phyloP scores from a whole-genome alignment of 2,113 vertebrate genomes.

The Ornithorhynchus anatinus region DNA sequence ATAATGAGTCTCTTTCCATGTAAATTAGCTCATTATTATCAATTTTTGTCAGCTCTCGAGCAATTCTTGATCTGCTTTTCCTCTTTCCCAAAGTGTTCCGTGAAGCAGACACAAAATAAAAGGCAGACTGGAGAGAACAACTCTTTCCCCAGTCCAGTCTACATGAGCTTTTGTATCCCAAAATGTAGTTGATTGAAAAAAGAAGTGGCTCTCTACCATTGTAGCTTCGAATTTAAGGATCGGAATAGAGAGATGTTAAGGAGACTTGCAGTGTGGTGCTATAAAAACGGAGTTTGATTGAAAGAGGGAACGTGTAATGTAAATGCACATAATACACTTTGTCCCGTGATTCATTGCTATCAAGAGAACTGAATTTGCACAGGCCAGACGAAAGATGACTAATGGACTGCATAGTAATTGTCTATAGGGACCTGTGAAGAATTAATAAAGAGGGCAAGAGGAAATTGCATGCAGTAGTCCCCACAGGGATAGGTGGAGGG shows the following conservation, averaged over 20 bases:
- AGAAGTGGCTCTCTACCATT: neutral
- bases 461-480: slow-evolving; percentile 1
- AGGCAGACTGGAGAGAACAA: neutral
- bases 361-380: slow-evolving; percentile 46
- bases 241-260: slow-evolving; percentile 48
- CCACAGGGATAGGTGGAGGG: neutral
- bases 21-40: slow-evolving; percentile 27
- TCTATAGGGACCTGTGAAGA: slow-evolving; percentile 43
- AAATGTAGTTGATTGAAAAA: neutral
- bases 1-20: neutral
- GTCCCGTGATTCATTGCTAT: slow-evolving; percentile 45
- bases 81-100: neutral
- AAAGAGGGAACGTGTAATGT: slow-evolving; percentile 41
- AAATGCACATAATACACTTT: slow-evolving; percentile 23
- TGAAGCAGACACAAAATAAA: neutral
- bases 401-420: slow-evolving; percentile 41
- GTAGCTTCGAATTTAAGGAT: slow-evolving; percentile 22
- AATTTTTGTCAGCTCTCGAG: slow-evolving; percentile 28
- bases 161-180: neutral
- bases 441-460: slow-evolving; percentile 46
- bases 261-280: slow-evolving; percentile 49
- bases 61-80: slow-evolving; percentile 19
- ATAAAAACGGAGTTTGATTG: slow-evolving; percentile 55
- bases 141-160: neutral
- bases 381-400: slow-evolving; percentile 45